Evolutionary conservation across 53 echinoderm and acorn worm species (phyloP).

Genomic region (Pentamera pediparva): DNA sequence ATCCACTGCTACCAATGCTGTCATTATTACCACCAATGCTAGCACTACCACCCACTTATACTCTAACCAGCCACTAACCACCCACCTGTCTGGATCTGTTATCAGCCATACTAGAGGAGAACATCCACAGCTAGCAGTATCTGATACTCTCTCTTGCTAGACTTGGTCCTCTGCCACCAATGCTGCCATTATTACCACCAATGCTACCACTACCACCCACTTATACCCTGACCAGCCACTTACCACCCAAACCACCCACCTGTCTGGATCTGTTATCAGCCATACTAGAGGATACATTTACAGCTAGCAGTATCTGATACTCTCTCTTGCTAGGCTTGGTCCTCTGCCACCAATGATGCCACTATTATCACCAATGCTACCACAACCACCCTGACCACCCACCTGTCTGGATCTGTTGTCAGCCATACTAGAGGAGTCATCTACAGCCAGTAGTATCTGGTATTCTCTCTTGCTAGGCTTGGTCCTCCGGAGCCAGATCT

Average conservation of each 20-base stretch:
- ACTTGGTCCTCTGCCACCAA: too few relatives aligned
- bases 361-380: too few relatives aligned
- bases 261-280: conserved; percentile 82
- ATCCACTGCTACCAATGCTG: too few relatives aligned
- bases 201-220: too few relatives aligned
- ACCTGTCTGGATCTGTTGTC: conserved; percentile 95
- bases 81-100: conserved; percentile 86
- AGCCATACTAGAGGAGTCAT: conserved; percentile 99
- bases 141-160: conserved; percentile 91
- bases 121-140: conserved; percentile 92
- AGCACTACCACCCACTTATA: too few relatives aligned
- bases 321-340: conserved; percentile 91
- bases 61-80: too few relatives aligned
- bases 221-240: too few relatives aligned
- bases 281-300: conserved; percentile 93
- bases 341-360: too few relatives aligned
- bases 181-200: too few relatives aligned
- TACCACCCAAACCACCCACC: too few relatives aligned
- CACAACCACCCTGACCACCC: too few relatives aligned
- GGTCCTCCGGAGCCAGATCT: conserved; percentile 93
- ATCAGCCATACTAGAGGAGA: conserved; percentile 90
- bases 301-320: conserved; percentile 88
- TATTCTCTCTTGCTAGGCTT: conserved; percentile 98
- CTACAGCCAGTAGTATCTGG: conserved; percentile 94
- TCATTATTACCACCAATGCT: too few relatives aligned